These are phyloP conservation scores for Drosophila subobscura DNA, from an alignment of 1,140 invertebrate species.

Conservation along the genomic window DNA sequence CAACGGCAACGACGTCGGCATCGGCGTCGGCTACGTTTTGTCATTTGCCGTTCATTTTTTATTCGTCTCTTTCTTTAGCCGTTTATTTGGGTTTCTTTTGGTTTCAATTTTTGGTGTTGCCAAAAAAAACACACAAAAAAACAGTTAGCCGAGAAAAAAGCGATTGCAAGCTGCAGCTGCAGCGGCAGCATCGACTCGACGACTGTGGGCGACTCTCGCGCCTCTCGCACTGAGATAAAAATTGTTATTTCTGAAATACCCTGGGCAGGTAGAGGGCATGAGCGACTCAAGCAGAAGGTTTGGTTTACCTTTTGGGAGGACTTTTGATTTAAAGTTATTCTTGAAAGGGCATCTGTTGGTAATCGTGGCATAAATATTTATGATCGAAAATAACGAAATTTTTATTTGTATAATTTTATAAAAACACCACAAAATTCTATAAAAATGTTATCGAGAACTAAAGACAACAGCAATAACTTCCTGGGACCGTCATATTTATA, in stretches of 20 bases:
- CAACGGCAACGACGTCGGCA: slow-evolving; percentile 18
- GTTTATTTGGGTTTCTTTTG: slow-evolving; percentile 37
- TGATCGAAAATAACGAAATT: no score
- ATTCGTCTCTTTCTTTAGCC: slow-evolving; percentile 11
- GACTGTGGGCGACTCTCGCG: slow-evolving; percentile 62
- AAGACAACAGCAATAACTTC: no score
- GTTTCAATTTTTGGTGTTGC: slow-evolving; percentile 58
- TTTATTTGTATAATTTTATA: no score
- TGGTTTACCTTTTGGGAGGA: no score
- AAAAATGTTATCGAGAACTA: no score
- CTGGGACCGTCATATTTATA: no score
- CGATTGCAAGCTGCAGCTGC: slow-evolving; percentile 51
- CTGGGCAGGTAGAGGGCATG: neutral
- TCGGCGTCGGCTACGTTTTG: slow-evolving; percentile 55
- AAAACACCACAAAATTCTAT: no score
- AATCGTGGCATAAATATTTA: no score
- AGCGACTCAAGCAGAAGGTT: no score
- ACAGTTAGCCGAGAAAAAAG: slow-evolving; percentile 37
- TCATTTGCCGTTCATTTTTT: slow-evolving; percentile 60
- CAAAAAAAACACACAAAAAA: slow-evolving; percentile 53
- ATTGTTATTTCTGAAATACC: slow-evolving; percentile 5
- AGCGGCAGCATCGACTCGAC: slow-evolving; percentile 27
- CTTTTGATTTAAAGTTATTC: no score
- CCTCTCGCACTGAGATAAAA: slow-evolving; percentile 41
- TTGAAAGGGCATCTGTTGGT: no score